Evolutionary conservation across 2,888 invertebrate genomes (phyloP).

Genomic region (Drosophila macrospina): DNA sequence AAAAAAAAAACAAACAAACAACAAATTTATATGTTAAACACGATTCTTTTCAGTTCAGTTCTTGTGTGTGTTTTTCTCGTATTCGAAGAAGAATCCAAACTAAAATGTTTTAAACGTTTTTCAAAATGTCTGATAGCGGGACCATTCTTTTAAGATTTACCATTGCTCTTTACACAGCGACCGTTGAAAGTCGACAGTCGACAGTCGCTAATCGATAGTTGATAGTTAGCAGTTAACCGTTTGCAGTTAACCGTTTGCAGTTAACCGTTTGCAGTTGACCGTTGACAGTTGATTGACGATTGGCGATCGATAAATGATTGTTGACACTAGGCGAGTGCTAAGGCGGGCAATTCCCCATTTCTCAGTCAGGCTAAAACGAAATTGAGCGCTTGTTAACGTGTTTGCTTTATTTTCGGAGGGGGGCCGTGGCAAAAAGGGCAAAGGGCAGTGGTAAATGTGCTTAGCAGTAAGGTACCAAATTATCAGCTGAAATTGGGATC

Average conservation of each 20-base stretch:
- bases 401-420: neutral
- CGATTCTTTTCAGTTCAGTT: conserved; percentile 55
- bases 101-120: conserved; percentile 83
- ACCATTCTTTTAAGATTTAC: conserved; percentile 86
- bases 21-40: conserved; percentile 53
- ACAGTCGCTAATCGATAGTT: neutral
- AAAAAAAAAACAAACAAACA: conserved; percentile 27
- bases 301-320: neutral
- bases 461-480: conserved; percentile 86
- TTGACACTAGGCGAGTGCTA: neutral
- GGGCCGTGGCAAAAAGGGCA: conserved; percentile 20
- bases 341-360: neutral
- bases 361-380: neutral
- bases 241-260: neutral
- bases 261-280: too few relatives aligned
- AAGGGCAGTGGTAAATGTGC: conserved; percentile 85
- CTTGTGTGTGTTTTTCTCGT: conserved; percentile 64
- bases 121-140: conserved; percentile 86
- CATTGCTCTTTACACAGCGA: conserved; percentile 83
- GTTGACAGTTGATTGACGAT: neutral
- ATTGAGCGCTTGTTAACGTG: neutral
- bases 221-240: too few relatives aligned
- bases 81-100: conserved; percentile 72
- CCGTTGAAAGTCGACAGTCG: neutral
- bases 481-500: conserved; percentile 88